Base-by-base conservation (phyloP, 2,888 invertebrate genomes). In the Luperina nickerlii region DNA sequence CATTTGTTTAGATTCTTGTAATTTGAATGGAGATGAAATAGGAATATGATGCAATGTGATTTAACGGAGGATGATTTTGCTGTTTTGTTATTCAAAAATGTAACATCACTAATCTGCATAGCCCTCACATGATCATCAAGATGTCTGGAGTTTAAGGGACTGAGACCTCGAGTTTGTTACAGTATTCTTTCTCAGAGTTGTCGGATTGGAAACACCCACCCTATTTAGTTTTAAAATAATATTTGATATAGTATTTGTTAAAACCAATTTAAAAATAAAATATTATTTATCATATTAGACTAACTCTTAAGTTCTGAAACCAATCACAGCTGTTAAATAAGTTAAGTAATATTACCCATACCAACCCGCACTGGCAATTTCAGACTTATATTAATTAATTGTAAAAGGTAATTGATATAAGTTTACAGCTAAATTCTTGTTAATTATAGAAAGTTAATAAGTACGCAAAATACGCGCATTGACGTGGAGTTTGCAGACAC, bases 1-100 rank as follows among this genome's bases (percentile, higher is more conserved):
- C 83, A 89, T 88, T 89, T 85, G 79, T 79, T 75, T 42, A 70
- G 66, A 78, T 75, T 66, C 67, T 74, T 71, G 80, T 71, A 62
- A 74, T 76, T 78, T 76, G 24, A 76, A 83, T 78, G n/a, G 60
- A 72, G 63, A 81, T 78, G 57, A 60, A 72, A 76, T 67, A 66
- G 70, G 20, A 75, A 67, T 65, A 57, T 83, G 80, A 80, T 73
- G 84, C 67, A 87, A 85, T 74, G 7, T 65, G 32, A 11, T 70
- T 79, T 32, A 27, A 76, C 48, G 5, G 4, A 57, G 32, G 38
- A 65, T 24, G 6, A 76, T n/a, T 18, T 73, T n/a, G 38, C 15
- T 24, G 7, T 51, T 74, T 74, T 71, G 38, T 32, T 15, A 32
- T 57, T 32, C 6, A 11, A 38, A 51, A 54, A 54, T 18, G 18